Conservation (phyloP, 2,888 invertebrate species). For the Tipula confusa region DNA sequence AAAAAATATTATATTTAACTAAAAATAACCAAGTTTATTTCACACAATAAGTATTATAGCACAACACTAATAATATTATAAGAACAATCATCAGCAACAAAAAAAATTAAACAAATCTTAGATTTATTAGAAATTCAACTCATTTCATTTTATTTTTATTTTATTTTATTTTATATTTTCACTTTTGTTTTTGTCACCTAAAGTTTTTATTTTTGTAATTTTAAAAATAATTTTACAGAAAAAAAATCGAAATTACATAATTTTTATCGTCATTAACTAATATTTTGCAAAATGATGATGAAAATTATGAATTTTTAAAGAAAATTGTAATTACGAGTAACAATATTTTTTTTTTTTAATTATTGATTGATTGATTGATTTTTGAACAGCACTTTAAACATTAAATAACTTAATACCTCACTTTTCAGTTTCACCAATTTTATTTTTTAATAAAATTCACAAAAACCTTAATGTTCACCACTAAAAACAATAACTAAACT, state of each 20-base stretch:
- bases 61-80: too few relatives aligned
- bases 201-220: neutral
- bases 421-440: neutral
- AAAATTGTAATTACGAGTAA: neutral
- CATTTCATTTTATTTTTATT: neutral
- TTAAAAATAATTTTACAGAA: neutral
- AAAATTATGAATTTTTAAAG: neutral
- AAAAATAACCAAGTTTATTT: neutral
- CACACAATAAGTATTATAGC: neutral
- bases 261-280: neutral
- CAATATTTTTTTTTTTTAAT: neutral
- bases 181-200: neutral
- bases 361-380: neutral
- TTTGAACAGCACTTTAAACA: neutral
- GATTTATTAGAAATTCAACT: neutral
- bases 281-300: neutral
- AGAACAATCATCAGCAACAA: neutral
- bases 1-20: neutral
- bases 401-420: neutral
- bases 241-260: neutral
- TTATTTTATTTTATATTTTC: neutral
- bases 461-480: neutral
- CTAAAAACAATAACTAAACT: neutral
- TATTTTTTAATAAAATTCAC: neutral
- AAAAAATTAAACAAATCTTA: neutral